Evolutionary conservation across 2,113 vertebrate species (phyloP).

Genomic region (Alces alces): DNA sequence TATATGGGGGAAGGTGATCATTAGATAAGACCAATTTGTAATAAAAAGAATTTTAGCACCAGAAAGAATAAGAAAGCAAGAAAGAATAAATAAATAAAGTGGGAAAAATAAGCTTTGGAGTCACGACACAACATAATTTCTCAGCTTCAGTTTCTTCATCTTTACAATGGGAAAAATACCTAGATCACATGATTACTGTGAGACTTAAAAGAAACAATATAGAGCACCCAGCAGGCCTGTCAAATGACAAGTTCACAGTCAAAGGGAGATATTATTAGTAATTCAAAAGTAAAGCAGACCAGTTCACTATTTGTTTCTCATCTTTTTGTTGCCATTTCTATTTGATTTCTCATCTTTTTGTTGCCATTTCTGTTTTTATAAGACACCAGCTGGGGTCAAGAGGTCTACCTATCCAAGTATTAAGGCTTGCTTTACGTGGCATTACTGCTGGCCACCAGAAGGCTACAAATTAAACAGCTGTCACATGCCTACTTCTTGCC

Average conservation of each 20-base stretch:
- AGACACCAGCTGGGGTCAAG: not conserved
- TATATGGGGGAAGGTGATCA: not conserved
- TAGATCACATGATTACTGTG: not conserved
- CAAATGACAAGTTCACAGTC: not conserved
- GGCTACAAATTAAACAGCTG: not conserved
- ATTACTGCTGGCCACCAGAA: not conserved
- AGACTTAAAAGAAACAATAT: not conserved
- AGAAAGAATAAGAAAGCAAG: not conserved
- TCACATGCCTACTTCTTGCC: not conserved
- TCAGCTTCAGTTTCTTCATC: not conserved
- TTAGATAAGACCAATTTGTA: not conserved
- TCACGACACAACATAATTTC: not conserved
- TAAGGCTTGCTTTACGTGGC: not conserved
- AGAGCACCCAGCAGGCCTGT: not conserved
- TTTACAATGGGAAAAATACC: not conserved
- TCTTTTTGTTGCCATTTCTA: not conserved
- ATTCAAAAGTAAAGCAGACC: not conserved
- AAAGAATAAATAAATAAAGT: not conserved
- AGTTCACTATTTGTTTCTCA: not conserved
- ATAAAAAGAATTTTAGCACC: not conserved
- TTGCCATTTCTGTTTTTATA: not conserved
- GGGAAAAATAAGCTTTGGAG: not conserved
- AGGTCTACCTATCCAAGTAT: not conserved
- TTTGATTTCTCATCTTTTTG: not conserved
- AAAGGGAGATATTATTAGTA: not conserved